Percentiles rank a stretch among this genome's conserved stretches.
phyloP scores from a whole-genome alignment of 2,797 vertebrate species.

The Falco naumanni region DNA sequence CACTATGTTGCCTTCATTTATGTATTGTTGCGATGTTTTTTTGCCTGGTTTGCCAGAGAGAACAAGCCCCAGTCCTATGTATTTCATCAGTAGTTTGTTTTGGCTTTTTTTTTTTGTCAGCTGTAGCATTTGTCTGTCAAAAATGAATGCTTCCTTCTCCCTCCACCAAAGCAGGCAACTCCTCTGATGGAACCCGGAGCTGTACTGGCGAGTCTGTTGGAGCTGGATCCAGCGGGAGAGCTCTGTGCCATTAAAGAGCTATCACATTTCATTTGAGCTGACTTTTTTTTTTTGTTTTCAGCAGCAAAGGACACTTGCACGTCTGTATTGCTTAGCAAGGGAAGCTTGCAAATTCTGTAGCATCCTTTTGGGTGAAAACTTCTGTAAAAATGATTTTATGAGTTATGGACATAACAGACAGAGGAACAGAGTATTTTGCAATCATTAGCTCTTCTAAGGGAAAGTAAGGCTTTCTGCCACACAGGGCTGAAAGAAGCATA shows the following conservation, averaged over 20 bases:
- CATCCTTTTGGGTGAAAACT: background rate
- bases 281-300: background rate
- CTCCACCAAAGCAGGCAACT: background rate
- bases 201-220: background rate
- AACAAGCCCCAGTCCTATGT: background rate
- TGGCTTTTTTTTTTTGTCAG: background rate
- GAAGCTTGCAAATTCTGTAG: background rate
- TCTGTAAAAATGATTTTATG: background rate
- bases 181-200: background rate
- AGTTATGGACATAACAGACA: background rate
- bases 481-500: background rate
- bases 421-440: background rate
- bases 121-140: background rate
- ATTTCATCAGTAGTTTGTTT: background rate
- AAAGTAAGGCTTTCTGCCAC: background rate
- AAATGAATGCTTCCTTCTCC: background rate
- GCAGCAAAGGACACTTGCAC: background rate
- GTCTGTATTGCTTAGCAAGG: background rate
- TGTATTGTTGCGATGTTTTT: background rate
- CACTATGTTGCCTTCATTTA: background rate
- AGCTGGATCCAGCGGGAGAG: background rate
- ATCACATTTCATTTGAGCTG: background rate
- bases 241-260: background rate
- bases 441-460: background rate
- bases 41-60: background rate